Base-by-base conservation (phyloP, 2,797 vertebrate genomes). In the Percopsis omiscomaycus region DNA sequence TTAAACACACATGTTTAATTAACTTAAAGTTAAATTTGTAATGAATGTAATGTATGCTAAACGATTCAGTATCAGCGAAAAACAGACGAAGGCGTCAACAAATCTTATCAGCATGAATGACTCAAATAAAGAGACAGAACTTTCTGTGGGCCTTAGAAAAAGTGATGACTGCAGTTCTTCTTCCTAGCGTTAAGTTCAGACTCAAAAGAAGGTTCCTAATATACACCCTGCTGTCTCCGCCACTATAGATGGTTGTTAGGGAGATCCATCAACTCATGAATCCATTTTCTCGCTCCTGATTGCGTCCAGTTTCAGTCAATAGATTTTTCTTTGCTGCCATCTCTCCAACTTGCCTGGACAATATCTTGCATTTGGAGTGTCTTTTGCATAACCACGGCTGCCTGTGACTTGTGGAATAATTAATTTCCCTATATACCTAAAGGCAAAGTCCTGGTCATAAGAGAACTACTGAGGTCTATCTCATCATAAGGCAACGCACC, bases 81-180 rank as follows among this genome's bases (percentile, higher is more conserved):
- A 77, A 73, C 66, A 14, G 53, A 42, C 44, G 44, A 28, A 44
- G 56, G 52, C 49, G 60, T 61, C 51, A 66, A 42, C 37, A 42
- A 42, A 10, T 42, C 48, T 74, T 63, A 66, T 77, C 62, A 46
- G 13, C 15, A 74, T 70, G 65, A 74, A 78, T 69, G 77, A 68
- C 71, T 81, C 59, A 67, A 54, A 71, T 60, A 62, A 73, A 72
- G 54, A 59, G 2, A 69, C 13, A 22, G 22, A 0, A 10, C 12
- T 45, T 56, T 48, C 32, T 12, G 5, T 11, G 60, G 37, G 46
- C 29, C 49, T 3, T 50, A 50, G 48, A 61, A 55, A 67, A 75
- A 70, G 13, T 50, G 62, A 72, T 64, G 55, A 77, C 1, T 62
- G 44, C 53, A 45, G 42, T 49, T 37, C 15, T 50, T 48, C 53